Conservation (phyloP, 2,797 vertebrate species). For the Balearica regulorum region DNA sequence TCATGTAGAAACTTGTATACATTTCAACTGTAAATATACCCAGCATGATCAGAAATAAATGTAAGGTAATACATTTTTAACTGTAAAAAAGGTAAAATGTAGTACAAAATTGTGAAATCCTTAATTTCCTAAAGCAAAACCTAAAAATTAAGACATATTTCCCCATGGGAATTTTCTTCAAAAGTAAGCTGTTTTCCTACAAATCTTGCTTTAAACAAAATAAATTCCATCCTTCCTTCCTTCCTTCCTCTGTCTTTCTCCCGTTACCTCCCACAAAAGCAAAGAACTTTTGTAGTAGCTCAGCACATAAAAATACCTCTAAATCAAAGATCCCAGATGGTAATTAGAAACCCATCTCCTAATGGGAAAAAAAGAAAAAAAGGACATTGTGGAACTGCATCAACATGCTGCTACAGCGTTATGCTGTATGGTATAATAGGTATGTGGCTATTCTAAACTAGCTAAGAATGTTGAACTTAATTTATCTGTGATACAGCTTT, state of each 20-base stretch:
- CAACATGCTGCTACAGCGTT: background rate
- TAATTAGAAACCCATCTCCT: background rate
- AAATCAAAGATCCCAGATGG: background rate
- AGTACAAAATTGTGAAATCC: background rate
- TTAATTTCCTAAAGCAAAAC: background rate
- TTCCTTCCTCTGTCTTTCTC: background rate
- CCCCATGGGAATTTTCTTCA: background rate
- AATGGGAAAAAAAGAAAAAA: background rate
- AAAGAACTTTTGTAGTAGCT: background rate
- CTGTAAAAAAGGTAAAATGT: background rate
- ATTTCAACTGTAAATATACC: background rate
- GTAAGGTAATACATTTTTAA: background rate
- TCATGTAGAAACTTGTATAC: background rate
- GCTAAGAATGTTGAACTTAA: background rate
- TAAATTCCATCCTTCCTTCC: background rate
- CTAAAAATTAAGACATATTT: background rate
- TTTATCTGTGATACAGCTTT: background rate
- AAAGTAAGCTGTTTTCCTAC: background rate
- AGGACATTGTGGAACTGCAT: background rate
- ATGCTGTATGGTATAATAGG: accelerated
- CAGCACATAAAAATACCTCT: background rate
- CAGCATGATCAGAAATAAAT: background rate
- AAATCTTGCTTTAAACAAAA: background rate
- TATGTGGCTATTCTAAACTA: background rate
- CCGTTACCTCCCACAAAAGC: background rate